Percentiles rank a stretch among this genome's conserved stretches.
These are phyloP conservation scores for Goniozus legneri DNA, from an alignment of 1,140 invertebrate species.

Conservation along the genomic window DNA sequence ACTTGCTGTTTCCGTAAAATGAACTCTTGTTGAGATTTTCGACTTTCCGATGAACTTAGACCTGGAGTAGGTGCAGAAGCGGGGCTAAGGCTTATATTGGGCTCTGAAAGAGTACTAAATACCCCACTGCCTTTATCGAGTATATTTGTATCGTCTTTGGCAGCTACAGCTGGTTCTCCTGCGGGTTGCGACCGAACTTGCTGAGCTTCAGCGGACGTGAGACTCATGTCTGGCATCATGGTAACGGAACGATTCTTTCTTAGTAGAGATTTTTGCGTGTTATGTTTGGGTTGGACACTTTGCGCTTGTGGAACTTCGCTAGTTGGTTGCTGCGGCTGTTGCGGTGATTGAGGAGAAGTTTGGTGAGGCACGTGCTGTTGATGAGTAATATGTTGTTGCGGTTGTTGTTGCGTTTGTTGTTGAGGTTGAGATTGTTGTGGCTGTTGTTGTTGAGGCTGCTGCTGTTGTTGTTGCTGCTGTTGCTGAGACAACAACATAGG, in stretches of 20 bases:
- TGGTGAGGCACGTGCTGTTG: conserved; percentile 16
- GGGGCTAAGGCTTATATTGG: conserved; percentile 44
- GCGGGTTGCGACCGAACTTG: conserved; percentile 55
- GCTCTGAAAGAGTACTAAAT: conserved; percentile 42
- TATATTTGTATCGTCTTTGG: conserved; percentile 50
- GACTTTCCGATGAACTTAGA: conserved; percentile 29
- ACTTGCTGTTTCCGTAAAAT: conserved; percentile 73
- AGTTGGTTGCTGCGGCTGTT: conserved; percentile 47
- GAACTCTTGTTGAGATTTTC: conserved; percentile 61
- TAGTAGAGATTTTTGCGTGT: conserved; percentile 54
- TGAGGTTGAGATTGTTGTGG: conserved; percentile 29
- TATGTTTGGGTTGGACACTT: conserved; percentile 44
- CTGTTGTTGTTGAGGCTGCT: conserved; percentile 35
- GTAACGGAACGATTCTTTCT: conserved; percentile 57
- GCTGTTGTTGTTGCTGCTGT: conserved; percentile 48
- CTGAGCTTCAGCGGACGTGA: conserved; percentile 58
- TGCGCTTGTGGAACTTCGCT: conserved; percentile 41
- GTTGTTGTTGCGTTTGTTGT: conserved; percentile 34
- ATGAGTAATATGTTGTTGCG: conserved; percentile 24
- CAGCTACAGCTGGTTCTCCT: conserved; percentile 34
- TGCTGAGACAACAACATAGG: conserved; percentile 50
- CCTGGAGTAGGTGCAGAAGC: conserved; percentile 24
- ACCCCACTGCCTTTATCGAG: conserved; percentile 49
- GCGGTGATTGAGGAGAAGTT: conserved; percentile 24
- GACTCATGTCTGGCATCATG: conserved; percentile 49